A percentile compares a stretch with the other conserved stretches of the same genome.
Conservation (phyloP, 2,797 vertebrate genomes). For the Anguilla obscura region DNA sequence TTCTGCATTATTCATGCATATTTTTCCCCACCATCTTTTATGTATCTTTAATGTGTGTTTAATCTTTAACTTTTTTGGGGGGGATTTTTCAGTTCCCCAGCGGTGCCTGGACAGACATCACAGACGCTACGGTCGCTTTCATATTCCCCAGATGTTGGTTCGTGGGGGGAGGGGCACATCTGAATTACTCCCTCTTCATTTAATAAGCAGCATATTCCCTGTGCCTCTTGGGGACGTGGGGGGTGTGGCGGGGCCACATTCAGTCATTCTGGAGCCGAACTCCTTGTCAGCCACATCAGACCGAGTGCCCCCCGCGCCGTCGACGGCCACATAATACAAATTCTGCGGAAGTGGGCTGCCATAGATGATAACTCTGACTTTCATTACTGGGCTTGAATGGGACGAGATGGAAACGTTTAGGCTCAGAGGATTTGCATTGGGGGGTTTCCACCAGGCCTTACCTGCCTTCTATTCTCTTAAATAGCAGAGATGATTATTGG, state of each 20-base stretch:
- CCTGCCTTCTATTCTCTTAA: neutral
- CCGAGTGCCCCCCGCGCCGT: neutral
- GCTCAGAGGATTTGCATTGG: neutral
- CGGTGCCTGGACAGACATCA: conserved; percentile 9
- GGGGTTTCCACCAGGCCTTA: neutral
- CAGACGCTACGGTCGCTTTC: neutral
- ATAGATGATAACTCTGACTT: neutral
- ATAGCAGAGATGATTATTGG: neutral
- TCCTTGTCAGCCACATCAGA: neutral
- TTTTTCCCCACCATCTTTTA: neutral
- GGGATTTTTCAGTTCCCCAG: neutral
- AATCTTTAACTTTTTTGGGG: conserved; percentile 16
- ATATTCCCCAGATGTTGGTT: neutral
- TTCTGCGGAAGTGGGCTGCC: neutral
- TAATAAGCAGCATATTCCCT: neutral
- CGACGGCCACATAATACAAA: neutral
- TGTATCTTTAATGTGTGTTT: conserved; percentile 18
- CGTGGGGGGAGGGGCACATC: neutral
- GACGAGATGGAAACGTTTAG: neutral
- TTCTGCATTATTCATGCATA: neutral
- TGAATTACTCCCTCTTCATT: neutral
- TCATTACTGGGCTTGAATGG: neutral
- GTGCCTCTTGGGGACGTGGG: neutral
- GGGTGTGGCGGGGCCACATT: neutral
- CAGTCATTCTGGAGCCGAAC: neutral